A percentile compares a stretch with the other conserved stretches of the same genome.
Evolutionary conservation across 1,140 invertebrate genomes (phyloP).

Genomic region (Mizuhopecten yessoensis): DNA sequence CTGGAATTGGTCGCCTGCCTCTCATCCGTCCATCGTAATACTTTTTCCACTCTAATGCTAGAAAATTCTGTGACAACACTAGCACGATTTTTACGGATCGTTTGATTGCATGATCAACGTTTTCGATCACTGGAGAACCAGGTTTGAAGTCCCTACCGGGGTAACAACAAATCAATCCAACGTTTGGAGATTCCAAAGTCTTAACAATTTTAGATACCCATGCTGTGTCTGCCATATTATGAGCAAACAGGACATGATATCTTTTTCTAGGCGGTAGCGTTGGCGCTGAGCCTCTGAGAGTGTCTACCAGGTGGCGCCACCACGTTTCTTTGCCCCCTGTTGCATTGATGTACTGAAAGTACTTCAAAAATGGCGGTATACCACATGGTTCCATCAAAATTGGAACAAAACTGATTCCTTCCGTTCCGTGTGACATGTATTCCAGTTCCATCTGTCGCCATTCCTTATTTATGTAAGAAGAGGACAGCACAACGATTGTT

Average conservation of each 20-base stretch:
- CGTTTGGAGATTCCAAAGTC: constrained; percentile 54
- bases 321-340: constrained; percentile 52
- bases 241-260: constrained; percentile 59
- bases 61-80: constrained; percentile 57
- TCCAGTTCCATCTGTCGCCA: constrained; percentile 59
- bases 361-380: constrained; percentile 61
- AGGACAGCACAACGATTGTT: constrained; percentile 54
- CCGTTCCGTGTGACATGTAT: constrained; percentile 45
- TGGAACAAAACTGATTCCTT: constrained; percentile 56
- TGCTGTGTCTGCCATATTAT: constrained; percentile 46
- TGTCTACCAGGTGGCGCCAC: constrained; percentile 54
- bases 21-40: constrained; percentile 57
- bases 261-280: constrained; percentile 50
- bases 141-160: constrained; percentile 59
- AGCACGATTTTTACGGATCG: constrained; percentile 50
- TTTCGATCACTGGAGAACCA: constrained; percentile 46
- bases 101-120: constrained; percentile 52
- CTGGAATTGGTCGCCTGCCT: constrained; percentile 45
- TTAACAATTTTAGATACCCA: constrained; percentile 56
- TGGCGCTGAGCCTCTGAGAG: constrained; percentile 47
- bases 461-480: constrained; percentile 59
- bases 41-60: constrained; percentile 53
- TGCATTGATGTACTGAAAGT: constrained; percentile 60
- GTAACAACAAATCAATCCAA: constrained; percentile 58
- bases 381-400: constrained; percentile 62